These are phyloP conservation scores for Cryptoblepharus egeriae DNA, from an alignment of 2,797 vertebrate genomes.

Conservation along the genomic window DNA sequence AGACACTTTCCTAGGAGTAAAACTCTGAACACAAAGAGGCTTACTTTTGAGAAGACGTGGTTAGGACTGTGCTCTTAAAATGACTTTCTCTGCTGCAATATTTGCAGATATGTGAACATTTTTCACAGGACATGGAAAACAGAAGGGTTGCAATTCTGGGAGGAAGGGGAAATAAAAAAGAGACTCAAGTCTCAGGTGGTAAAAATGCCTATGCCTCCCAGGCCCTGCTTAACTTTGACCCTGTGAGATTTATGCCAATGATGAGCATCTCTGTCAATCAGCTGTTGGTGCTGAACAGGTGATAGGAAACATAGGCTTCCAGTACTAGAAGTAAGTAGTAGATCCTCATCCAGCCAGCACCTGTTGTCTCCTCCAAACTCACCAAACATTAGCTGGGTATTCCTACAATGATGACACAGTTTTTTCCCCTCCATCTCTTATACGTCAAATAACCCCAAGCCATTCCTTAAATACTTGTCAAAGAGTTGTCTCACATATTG, in stretches of 20 bases:
- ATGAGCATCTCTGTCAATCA: neutral
- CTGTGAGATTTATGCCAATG: neutral
- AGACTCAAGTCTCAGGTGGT: neutral
- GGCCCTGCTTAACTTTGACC: neutral
- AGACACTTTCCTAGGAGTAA: too few relatives aligned
- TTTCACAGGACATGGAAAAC: neutral
- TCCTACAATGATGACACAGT: neutral
- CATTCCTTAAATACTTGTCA: conserved; percentile 16
- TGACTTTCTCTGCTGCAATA: neutral
- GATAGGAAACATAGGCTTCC: neutral
- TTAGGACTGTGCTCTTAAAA: too few relatives aligned
- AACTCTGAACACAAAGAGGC: too few relatives aligned
- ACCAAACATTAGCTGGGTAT: neutral
- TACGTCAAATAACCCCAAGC: neutral
- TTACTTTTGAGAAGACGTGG: too few relatives aligned
- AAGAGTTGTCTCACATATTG: neutral
- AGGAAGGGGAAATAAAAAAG: neutral
- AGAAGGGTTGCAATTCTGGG: neutral
- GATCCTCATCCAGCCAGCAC: neutral
- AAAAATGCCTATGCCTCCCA: neutral
- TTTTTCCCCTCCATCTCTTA: conserved; percentile 14
- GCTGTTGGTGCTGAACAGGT: neutral
- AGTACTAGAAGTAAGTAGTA: neutral
- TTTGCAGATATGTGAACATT: neutral
- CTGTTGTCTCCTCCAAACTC: neutral